Evolutionary conservation across 1,140 invertebrate species (phyloP).

Genomic region (Lordiphosa collinella): DNA sequence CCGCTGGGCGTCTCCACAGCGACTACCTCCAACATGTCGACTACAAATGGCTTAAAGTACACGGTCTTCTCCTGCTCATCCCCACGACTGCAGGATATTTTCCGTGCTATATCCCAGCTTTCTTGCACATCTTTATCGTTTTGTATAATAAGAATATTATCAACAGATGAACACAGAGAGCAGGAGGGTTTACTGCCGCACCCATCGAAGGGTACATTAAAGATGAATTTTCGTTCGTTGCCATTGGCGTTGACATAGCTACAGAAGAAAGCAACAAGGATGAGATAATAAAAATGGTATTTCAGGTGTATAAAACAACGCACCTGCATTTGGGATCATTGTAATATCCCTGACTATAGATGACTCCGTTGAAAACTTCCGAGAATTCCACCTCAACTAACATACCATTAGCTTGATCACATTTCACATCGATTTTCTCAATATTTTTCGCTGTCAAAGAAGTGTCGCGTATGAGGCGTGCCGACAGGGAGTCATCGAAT

Average conservation of each 20-base stretch:
- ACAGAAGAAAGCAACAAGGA: not conserved
- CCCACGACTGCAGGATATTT: conserved; percentile 83
- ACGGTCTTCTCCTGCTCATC: conserved; percentile 83
- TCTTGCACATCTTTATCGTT: conserved; percentile 84
- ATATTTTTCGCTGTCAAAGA: conserved; percentile 75
- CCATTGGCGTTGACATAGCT: conserved; percentile 84
- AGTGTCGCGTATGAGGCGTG: conserved; percentile 39
- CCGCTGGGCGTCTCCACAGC: conserved; percentile 83
- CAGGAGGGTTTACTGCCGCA: conserved; percentile 84
- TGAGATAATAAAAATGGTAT: not conserved
- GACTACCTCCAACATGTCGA: conserved; percentile 86
- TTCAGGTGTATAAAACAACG: not conserved
- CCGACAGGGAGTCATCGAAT: conserved; percentile 28
- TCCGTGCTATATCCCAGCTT: conserved; percentile 82
- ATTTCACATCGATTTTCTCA: conserved; percentile 84
- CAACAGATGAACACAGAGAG: conserved; percentile 82
- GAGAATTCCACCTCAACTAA: conserved; percentile 84
- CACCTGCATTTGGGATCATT: conserved; percentile 85
- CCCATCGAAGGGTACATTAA: conserved; percentile 83
- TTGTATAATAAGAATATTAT: conserved; percentile 85
- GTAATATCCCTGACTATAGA: conserved; percentile 87
- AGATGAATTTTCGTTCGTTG: conserved; percentile 81
- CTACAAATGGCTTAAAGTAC: conserved; percentile 85
- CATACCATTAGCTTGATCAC: conserved; percentile 82
- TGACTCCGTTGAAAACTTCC: conserved; percentile 85